Conservation (phyloP, 2,113 vertebrate species). For the Oceanodroma tethys region DNA sequence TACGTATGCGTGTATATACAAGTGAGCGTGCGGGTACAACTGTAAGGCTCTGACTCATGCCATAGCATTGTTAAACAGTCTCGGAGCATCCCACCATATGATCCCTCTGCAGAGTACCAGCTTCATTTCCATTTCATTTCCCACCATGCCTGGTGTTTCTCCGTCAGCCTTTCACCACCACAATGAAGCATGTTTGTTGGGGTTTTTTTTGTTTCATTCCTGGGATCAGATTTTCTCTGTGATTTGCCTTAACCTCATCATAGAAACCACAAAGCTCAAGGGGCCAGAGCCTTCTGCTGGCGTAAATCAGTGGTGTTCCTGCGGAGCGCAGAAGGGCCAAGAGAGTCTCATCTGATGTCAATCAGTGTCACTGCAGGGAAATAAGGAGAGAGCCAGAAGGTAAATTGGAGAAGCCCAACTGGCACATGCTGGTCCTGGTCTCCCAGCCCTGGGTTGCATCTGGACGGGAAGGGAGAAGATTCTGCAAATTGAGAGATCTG, state of each 20-base stretch:
- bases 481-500: background rate
- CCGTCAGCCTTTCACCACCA: background rate
- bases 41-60: background rate
- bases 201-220: background rate
- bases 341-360: background rate
- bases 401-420: background rate
- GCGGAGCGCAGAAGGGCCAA: background rate
- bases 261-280: constrained; percentile 5
- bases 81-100: background rate
- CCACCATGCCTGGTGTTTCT: background rate
- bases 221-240: background rate
- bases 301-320: background rate
- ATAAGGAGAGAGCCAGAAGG: background rate
- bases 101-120: background rate
- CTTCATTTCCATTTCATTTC: background rate
- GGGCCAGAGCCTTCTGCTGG: background rate
- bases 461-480: background rate
- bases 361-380: background rate
- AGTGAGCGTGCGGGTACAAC: accelerated
- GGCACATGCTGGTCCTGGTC: background rate
- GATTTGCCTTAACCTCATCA: background rate
- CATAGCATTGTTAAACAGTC: background rate
- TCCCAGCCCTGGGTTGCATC: background rate
- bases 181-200: background rate
- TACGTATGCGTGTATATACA: accelerated